Evolutionary conservation across 2,888 invertebrate species (phyloP).

Genomic region (Microctonus aethiopoides): DNA sequence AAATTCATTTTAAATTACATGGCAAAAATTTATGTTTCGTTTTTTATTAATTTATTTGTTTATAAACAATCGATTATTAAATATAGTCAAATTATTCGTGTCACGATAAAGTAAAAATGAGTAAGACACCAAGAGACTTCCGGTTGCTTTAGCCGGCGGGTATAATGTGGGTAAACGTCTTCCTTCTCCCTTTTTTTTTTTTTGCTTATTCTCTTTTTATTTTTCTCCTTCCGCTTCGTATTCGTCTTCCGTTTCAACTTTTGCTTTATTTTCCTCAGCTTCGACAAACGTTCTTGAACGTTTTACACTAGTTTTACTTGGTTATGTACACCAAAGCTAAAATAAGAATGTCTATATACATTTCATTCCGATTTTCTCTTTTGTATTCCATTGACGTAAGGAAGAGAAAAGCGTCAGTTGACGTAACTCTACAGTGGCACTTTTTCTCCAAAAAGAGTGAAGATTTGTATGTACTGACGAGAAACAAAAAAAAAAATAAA

Average conservation of each 20-base stretch:
- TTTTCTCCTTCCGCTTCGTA: neutral
- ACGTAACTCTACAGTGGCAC: conserved; percentile 13
- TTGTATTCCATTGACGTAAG: conserved; percentile 11
- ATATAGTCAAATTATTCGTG: neutral
- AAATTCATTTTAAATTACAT: too few relatives aligned
- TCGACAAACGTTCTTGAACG: conserved; percentile 13
- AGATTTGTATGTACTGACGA: conserved; percentile 14
- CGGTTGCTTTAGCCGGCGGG: neutral
- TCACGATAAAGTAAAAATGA: neutral
- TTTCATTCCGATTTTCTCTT: conserved; percentile 4
- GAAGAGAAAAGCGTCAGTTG: neutral
- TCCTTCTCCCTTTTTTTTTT: neutral
- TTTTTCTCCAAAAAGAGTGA: neutral
- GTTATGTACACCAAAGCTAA: neutral
- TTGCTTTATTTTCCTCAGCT: neutral
- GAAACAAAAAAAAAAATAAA: too few relatives aligned
- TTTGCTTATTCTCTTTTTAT: neutral
- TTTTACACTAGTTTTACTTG: conserved; percentile 14
- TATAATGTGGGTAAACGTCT: conserved; percentile 1
- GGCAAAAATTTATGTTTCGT: too few relatives aligned
- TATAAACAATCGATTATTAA: too few relatives aligned
- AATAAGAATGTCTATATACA: neutral
- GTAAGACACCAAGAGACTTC: neutral
- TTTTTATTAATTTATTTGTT: too few relatives aligned
- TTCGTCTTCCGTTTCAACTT: neutral